A percentile compares a stretch with the other conserved stretches of the same genome.
Evolutionary conservation across 2,113 vertebrate genomes (phyloP).

Genomic region (Cacatua alba): DNA sequence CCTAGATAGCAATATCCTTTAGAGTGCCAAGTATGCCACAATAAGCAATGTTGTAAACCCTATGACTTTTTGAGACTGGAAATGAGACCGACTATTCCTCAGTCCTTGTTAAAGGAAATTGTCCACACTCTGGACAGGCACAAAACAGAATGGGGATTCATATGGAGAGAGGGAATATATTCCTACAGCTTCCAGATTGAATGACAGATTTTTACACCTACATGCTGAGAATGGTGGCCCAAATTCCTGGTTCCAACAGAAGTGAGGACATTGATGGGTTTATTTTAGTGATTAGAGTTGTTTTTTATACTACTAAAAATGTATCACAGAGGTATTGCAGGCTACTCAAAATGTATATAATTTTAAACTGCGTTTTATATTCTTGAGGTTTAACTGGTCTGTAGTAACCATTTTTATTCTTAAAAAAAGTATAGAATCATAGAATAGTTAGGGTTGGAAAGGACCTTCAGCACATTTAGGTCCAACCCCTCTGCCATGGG

Average conservation of each 20-base stretch:
- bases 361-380: neutral
- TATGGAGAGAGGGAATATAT: conserved; percentile 9
- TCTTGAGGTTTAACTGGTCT: neutral
- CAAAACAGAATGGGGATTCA: conserved; percentile 42
- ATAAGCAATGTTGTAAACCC: neutral
- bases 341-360: neutral
- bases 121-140: conserved; percentile 27
- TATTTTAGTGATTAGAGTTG: conserved; percentile 25
- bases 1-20: neutral
- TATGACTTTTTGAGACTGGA: neutral
- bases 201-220: conserved; percentile 55
- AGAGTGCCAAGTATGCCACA: neutral
- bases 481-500: neutral
- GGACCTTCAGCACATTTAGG: neutral
- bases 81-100: neutral
- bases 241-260: conserved; percentile 46
- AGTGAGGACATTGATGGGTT: conserved; percentile 30
- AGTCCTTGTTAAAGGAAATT: neutral
- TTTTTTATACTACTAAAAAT: conserved; percentile 19
- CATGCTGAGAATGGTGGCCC: conserved; percentile 35
- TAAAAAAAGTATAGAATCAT: neutral
- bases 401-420: neutral
- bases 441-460: neutral
- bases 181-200: conserved; percentile 45
- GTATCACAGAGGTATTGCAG: neutral